Conservation (phyloP, 2,113 vertebrate genomes). For the Nothocercus nigrocapillus region DNA sequence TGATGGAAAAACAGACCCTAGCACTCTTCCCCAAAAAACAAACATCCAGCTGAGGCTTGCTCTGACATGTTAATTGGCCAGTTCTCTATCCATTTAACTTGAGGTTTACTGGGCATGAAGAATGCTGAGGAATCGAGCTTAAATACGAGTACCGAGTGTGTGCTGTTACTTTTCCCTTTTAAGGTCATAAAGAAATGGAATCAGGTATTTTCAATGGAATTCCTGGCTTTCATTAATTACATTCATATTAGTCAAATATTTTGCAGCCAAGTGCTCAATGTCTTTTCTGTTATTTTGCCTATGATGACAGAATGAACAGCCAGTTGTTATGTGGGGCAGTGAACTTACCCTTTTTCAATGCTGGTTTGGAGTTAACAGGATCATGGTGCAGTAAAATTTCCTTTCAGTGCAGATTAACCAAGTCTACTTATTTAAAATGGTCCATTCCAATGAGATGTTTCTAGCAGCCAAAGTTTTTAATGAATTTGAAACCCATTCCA, state of each 20-base stretch:
- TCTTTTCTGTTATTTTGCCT: neutral
- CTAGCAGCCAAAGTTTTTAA: neutral
- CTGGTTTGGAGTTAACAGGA: fast-evolving
- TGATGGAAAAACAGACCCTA: neutral
- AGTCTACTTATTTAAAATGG: neutral
- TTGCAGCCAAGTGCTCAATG: neutral
- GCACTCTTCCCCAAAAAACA: neutral
- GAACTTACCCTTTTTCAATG: neutral
- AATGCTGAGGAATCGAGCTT: neutral
- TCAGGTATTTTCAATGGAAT: neutral
- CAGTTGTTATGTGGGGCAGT: fast-evolving
- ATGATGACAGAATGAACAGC: neutral
- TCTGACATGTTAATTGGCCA: neutral
- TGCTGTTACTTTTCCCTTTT: neutral
- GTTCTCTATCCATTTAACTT: neutral
- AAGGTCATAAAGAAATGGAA: neutral
- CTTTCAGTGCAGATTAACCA: neutral
- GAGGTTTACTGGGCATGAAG: neutral
- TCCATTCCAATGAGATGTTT: neutral
- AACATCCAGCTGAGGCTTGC: neutral
- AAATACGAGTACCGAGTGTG: neutral
- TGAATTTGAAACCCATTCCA: neutral
- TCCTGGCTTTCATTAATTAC: neutral
- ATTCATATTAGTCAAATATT: neutral
- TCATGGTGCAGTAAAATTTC: neutral